A percentile compares a stretch with the other conserved stretches of the same genome.
These are phyloP conservation scores for Drosophila nigrodunni DNA, from an alignment of 1,140 invertebrate genomes.

Conservation along the genomic window DNA sequence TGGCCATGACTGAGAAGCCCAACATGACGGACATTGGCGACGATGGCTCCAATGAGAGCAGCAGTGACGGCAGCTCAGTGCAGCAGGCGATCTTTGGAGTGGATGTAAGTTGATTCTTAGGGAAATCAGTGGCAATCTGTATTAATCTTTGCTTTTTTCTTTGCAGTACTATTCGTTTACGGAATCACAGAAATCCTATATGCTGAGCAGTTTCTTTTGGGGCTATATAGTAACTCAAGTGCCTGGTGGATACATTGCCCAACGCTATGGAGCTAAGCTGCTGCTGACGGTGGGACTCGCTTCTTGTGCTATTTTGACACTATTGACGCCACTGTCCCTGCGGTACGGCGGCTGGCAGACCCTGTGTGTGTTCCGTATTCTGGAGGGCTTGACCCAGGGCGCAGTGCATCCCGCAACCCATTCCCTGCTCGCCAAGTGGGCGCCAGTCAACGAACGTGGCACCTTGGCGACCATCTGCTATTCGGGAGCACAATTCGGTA, in stretches of 20 bases:
- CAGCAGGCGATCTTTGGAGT: background rate
- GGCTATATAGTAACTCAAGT: slow-evolving; percentile 78
- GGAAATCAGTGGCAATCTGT: background rate
- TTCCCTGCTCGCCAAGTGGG: slow-evolving; percentile 92
- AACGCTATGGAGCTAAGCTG: slow-evolving; percentile 87
- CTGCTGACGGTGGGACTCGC: slow-evolving; percentile 62
- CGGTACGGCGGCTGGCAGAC: slow-evolving; percentile 87
- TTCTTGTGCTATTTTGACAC: slow-evolving; percentile 84
- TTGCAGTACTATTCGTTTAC: slow-evolving; percentile 47
- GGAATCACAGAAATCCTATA: slow-evolving; percentile 47
- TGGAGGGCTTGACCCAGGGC: slow-evolving; percentile 92
- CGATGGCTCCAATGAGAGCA: background rate
- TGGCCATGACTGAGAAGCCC: slow-evolving; percentile 70
- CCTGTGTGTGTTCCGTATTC: slow-evolving; percentile 86
- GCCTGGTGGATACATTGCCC: slow-evolving; percentile 75
- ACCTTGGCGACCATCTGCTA: slow-evolving; percentile 87
- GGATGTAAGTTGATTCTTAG: background rate
- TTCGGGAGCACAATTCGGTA: slow-evolving; percentile 90
- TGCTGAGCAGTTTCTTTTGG: slow-evolving; percentile 89
- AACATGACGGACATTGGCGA: slow-evolving; percentile 18
- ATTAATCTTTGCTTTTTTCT: background rate
- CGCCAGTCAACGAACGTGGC: slow-evolving; percentile 87
- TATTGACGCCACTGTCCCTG: slow-evolving; percentile 84
- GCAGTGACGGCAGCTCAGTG: background rate
- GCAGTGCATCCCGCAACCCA: slow-evolving; percentile 93